phyloP scores from a whole-genome alignment of 2,888 invertebrate species.

The Celastrina argiolus region DNA sequence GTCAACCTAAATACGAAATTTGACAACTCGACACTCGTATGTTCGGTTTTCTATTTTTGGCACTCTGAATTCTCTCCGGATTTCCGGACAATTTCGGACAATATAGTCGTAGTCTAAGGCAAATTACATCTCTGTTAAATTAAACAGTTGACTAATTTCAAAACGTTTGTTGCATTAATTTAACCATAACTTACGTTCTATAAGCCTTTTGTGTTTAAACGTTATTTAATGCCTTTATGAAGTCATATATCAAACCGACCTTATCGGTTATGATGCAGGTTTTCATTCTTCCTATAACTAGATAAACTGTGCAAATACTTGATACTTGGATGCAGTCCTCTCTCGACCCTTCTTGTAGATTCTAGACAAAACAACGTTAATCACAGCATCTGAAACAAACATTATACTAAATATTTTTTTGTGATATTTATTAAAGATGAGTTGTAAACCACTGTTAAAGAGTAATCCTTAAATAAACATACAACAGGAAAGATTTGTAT shows the following conservation, averaged over 20 bases:
- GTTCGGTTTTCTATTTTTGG: too few relatives aligned
- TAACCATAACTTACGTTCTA: background rate
- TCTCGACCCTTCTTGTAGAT: background rate
- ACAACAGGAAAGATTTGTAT: background rate
- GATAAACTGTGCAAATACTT: conserved; percentile 3
- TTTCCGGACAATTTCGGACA: too few relatives aligned
- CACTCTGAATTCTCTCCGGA: too few relatives aligned
- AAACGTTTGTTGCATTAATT: background rate
- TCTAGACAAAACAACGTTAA: background rate
- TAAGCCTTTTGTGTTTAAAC: background rate
- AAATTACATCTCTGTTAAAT: too few relatives aligned
- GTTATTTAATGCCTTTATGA: background rate
- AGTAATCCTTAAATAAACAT: background rate
- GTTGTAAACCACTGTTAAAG: background rate
- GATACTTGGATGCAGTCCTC: background rate
- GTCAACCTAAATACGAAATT: too few relatives aligned
- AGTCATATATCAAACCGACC: background rate
- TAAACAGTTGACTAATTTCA: background rate
- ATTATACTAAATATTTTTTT: background rate
- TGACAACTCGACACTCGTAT: too few relatives aligned
- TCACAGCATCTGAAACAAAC: too few relatives aligned
- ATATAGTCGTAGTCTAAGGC: too few relatives aligned
- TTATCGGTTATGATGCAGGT: conserved; percentile 2
- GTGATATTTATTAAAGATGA: background rate
- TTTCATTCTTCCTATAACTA: background rate